Evolutionary conservation across 2,113 vertebrate genomes (phyloP), one percentile per base, ranked within the genome.

Genomic region (Arothron firmamentum): DNA sequence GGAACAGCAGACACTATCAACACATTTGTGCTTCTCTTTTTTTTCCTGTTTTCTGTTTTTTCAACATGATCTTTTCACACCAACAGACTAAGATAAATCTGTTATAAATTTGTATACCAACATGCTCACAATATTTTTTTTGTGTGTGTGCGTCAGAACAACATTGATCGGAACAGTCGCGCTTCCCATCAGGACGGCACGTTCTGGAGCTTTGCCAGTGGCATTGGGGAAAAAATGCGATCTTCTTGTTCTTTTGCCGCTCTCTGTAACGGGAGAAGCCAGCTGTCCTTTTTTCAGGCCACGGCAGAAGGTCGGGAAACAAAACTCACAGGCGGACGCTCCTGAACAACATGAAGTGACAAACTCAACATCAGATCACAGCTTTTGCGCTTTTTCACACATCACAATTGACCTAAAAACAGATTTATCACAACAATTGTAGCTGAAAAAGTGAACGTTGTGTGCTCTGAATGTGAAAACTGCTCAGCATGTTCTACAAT

Each of bases 1-100:
- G 82, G 59, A 88, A 88, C 87, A 89, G 75, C 77, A 84, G 80
- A 90, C 82, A 89, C 83, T 66, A 89, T 85, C 85, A 77, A 90
- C 87, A 87, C 69, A 69, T 80, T 89, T 90, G 89, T 90, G 89
- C 88, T 90, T 88, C 65, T 87, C 49, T 80, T 81, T 56, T 70
- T 69, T 69, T 71, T 71, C 59, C 21, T 52, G 68, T 78, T 78
- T 85, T 77, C 65, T 78, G 82, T 79, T 85, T 74, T 87, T 84
- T 81, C 56, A 67, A 87, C 84, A 84, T 76, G 72, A 68, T 82
- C 71, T 82, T 86, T 79, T 76, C 86, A 90, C 90, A 85, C 88
- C 62, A 91, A 90, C 86, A 88, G 84, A 90, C 86, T 82, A 85
- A 61, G 53, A 67, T 65, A 77, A 73, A 87, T 88, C 85, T 87